A percentile compares a stretch with the other conserved stretches of the same genome.
These are phyloP conservation scores for Hetaerina americana DNA, from an alignment of 1,140 invertebrate genomes.

Conservation along the genomic window DNA sequence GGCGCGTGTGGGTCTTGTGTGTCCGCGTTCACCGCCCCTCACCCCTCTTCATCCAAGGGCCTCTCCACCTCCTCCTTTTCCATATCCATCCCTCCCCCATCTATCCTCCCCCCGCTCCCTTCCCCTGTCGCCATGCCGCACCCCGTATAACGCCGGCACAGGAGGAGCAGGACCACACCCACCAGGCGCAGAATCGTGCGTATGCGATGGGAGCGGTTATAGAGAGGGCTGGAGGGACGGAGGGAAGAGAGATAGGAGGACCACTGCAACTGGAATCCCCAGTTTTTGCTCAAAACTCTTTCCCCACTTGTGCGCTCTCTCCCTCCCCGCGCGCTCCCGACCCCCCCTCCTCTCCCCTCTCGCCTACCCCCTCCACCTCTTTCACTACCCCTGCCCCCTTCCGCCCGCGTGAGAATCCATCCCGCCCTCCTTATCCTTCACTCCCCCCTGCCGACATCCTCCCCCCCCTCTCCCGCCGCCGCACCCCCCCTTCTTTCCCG, in stretches of 20 bases:
- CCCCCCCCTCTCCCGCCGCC: neutral
- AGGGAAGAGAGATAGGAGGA: too few relatives aligned
- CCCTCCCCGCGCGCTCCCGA: neutral
- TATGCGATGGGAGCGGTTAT: too few relatives aligned
- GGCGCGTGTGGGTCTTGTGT: too few relatives aligned
- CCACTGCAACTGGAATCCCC: neutral
- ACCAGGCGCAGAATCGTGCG: neutral
- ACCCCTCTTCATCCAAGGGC: too few relatives aligned
- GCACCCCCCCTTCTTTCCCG: neutral
- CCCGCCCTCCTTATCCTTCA: neutral
- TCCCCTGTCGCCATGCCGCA: neutral
- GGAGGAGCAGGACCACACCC: neutral
- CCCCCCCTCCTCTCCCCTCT: neutral
- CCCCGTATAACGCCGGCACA: too few relatives aligned
- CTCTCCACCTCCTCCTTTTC: too few relatives aligned
- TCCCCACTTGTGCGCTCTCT: neutral
- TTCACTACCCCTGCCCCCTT: neutral
- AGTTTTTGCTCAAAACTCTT: neutral
- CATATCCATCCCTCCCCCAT: neutral
- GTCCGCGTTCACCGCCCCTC: too few relatives aligned
- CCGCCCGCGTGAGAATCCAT: neutral
- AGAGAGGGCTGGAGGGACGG: neutral
- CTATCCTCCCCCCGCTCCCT: neutral
- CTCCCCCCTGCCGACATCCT: neutral
- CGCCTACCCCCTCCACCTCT: neutral